A percentile compares a stretch with the other conserved stretches of the same genome.
phyloP scores from a whole-genome alignment of 2,888 invertebrate genomes.

The Chaitophorus viminalis region DNA sequence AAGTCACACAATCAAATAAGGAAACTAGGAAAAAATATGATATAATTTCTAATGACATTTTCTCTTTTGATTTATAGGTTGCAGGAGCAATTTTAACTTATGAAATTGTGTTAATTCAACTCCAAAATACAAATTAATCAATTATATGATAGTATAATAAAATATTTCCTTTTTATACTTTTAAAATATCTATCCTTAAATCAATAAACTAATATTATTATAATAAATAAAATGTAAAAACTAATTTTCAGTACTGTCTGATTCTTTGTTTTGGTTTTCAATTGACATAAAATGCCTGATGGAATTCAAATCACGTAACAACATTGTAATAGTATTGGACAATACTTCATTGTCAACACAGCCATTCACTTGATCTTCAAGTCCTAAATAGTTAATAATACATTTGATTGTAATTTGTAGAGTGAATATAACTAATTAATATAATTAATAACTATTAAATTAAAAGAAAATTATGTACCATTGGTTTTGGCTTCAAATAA shows the following conservation, averaged over 20 bases:
- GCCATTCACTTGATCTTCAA: slow-evolving; percentile 53
- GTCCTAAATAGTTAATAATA: neutral
- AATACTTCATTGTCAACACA: slow-evolving; percentile 39
- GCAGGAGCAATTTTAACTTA: slow-evolving; percentile 65
- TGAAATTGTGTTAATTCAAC: slow-evolving; percentile 65
- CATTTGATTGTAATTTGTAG: neutral
- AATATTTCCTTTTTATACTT: neutral
- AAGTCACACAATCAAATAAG: slow-evolving; percentile 56
- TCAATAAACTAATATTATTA: neutral
- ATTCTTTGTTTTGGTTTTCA: slow-evolving; percentile 47
- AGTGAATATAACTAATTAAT: too few relatives aligned
- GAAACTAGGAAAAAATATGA: neutral
- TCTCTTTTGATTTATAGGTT: slow-evolving; percentile 63
- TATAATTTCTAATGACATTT: neutral
- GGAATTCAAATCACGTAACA: slow-evolving; percentile 78
- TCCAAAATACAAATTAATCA: slow-evolving; percentile 63
- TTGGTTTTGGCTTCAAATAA: slow-evolving; percentile 81
- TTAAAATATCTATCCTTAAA: neutral
- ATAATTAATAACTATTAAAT: too few relatives aligned
- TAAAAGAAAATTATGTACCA: slow-evolving; percentile 67
- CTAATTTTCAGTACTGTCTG: slow-evolving; percentile 10
- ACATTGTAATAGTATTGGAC: slow-evolving; percentile 74
- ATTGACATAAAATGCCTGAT: slow-evolving; percentile 69
- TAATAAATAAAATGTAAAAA: neutral
- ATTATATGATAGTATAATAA: neutral